These are phyloP conservation scores for Nesidiocoris tenuis DNA, from an alignment of 2,888 invertebrate species.

Conservation along the genomic window DNA sequence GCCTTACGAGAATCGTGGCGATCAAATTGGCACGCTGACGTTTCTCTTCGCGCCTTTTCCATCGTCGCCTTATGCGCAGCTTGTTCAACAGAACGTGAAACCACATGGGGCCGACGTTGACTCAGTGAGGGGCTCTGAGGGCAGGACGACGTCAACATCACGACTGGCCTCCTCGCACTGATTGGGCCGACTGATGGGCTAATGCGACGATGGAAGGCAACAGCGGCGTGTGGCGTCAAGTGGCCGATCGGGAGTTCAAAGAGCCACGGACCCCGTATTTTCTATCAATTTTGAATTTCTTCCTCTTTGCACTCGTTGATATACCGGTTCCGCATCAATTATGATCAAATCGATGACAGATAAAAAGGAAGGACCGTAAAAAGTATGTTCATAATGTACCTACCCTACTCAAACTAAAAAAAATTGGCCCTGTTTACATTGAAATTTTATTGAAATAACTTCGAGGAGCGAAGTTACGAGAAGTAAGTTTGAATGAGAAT, in stretches of 20 bases:
- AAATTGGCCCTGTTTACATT: too few species aligned
- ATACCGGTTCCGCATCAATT: too few species aligned
- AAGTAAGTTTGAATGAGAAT: too few species aligned
- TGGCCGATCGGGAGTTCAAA: too few species aligned
- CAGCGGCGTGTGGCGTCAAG: too few species aligned
- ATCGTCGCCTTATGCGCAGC: conserved; percentile 45
- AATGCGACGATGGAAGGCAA: background rate
- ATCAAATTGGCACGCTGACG: conserved; percentile 34
- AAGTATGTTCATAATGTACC: too few species aligned
- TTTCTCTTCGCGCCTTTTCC: conserved; percentile 46
- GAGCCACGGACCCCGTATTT: too few species aligned
- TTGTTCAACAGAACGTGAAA: conserved; percentile 47
- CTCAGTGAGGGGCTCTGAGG: background rate
- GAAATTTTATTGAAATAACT: too few species aligned
- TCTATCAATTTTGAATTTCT: background rate
- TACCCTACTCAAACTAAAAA: too few species aligned
- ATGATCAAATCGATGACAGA: too few species aligned
- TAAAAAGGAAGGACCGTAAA: too few species aligned
- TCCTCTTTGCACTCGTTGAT: background rate
- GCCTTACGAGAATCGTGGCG: conserved; percentile 24
- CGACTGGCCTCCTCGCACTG: background rate
- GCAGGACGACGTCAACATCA: background rate
- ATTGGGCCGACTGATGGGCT: background rate
- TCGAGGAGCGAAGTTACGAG: too few species aligned
- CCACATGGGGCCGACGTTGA: conserved; percentile 45